Conservation (phyloP, 1,140 invertebrate species). For the Panulirus ornatus region DNA sequence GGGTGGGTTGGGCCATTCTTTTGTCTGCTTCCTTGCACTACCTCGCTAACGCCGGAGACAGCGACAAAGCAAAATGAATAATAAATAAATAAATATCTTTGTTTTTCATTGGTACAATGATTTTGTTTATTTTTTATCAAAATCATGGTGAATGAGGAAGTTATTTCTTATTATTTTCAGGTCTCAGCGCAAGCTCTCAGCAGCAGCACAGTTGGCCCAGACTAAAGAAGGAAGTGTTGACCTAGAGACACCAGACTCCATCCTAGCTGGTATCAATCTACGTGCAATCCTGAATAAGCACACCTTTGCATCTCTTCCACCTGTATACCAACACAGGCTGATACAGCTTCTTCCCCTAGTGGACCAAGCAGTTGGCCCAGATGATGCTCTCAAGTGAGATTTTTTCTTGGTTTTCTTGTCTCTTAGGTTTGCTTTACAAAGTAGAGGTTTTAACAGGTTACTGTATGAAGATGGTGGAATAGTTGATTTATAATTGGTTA, state of each 20-base stretch:
- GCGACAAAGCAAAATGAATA: too few species aligned
- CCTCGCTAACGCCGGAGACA: too few species aligned
- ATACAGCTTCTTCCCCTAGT: conserved; percentile 93
- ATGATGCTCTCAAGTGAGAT: conserved; percentile 76
- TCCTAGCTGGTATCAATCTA: conserved; percentile 94
- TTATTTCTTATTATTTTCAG: conserved; percentile 33
- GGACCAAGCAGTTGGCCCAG: conserved; percentile 83
- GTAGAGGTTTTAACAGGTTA: too few species aligned
- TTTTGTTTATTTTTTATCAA: too few species aligned
- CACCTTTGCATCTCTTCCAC: conserved; percentile 92
- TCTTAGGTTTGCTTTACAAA: background rate
- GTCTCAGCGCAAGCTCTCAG: conserved; percentile 86
- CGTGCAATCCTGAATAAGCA: conserved; percentile 90
- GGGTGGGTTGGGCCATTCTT: too few species aligned
- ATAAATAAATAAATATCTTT: too few species aligned
- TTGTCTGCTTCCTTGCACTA: too few species aligned
- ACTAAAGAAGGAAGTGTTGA: conserved; percentile 96
- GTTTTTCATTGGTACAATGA: too few species aligned
- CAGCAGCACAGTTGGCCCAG: conserved; percentile 94
- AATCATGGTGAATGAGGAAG: too few species aligned
- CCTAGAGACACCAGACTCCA: conserved; percentile 97
- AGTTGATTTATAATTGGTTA: too few species aligned
- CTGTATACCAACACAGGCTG: conserved; percentile 94
- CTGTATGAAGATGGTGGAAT: too few species aligned
- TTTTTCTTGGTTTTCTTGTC: background rate